phyloP scores from a whole-genome alignment of 1,140 invertebrate genomes.

The Drosophila navojoa region DNA sequence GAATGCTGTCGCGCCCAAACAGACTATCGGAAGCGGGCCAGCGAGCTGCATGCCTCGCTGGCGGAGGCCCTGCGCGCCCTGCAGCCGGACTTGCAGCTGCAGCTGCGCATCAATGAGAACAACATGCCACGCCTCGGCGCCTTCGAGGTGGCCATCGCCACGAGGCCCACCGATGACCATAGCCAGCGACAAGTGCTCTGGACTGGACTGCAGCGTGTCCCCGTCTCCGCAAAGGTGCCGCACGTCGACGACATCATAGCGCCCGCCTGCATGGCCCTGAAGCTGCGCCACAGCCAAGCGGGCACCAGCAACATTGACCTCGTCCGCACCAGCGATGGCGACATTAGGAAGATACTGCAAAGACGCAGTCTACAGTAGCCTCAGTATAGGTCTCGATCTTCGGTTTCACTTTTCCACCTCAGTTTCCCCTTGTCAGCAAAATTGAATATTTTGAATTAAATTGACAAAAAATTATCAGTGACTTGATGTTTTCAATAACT shows the following conservation, averaged over 20 bases:
- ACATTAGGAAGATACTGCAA: constrained; percentile 26
- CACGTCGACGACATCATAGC: constrained; percentile 58
- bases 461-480: too few relatives aligned
- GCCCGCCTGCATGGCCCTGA: constrained; percentile 41
- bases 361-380: neutral
- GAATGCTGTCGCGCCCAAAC: constrained; percentile 55
- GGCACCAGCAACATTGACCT: constrained; percentile 14
- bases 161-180: constrained; percentile 30
- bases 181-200: constrained; percentile 43
- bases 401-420: neutral
- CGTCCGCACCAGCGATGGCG: constrained; percentile 7
- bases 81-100: constrained; percentile 48
- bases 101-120: constrained; percentile 59
- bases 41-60: constrained; percentile 48
- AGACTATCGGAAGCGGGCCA: constrained; percentile 41
- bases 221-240: constrained; percentile 64
- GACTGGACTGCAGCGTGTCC: constrained; percentile 65
- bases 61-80: constrained; percentile 44
- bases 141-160: constrained; percentile 61
- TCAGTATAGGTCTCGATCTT: neutral
- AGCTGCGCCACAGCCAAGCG: constrained; percentile 29
- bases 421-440: neutral
- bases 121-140: constrained; percentile 48
- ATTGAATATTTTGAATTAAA: neutral
- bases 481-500: too few relatives aligned